phyloP scores from a whole-genome alignment of 2,797 vertebrate genomes.

The Sphaeramia orbicularis region DNA sequence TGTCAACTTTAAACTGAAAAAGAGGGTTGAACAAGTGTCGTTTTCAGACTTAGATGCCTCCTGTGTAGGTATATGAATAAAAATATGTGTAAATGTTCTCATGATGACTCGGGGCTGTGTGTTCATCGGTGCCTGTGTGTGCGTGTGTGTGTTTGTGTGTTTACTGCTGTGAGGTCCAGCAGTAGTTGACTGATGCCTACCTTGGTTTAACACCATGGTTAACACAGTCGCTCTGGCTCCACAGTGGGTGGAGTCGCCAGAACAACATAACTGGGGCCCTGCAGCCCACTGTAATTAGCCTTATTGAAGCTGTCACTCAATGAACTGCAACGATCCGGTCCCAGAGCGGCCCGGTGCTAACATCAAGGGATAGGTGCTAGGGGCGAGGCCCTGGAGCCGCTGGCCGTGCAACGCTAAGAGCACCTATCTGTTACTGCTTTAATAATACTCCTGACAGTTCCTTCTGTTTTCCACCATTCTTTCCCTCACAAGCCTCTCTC shows the following conservation, averaged over 20 bases:
- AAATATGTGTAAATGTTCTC: slow-evolving; percentile 7
- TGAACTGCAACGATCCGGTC: slow-evolving; percentile 58
- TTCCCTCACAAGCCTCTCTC: slow-evolving; percentile 49
- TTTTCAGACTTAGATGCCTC: not conserved
- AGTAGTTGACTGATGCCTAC: slow-evolving; percentile 73
- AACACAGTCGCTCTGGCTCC: slow-evolving; percentile 79
- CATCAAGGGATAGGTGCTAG: slow-evolving; percentile 74
- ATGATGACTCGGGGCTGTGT: slow-evolving; percentile 24
- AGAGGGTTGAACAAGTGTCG: too few relatives aligned
- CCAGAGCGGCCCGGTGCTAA: slow-evolving; percentile 63
- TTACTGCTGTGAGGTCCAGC: slow-evolving; percentile 75
- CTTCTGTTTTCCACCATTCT: slow-evolving; percentile 57
- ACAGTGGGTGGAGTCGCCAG: slow-evolving; percentile 80
- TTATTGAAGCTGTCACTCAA: slow-evolving; percentile 85
- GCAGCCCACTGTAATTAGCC: slow-evolving; percentile 83
- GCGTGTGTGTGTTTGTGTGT: slow-evolving; percentile 50
- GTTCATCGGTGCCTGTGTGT: not conserved
- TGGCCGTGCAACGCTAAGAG: slow-evolving; percentile 55
- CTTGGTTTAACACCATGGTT: slow-evolving; percentile 77
- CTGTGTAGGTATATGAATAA: not conserved
- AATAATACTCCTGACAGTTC: slow-evolving; percentile 70
- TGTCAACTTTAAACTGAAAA: too few relatives aligned
- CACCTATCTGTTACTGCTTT: slow-evolving; percentile 76
- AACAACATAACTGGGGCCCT: slow-evolving; percentile 79
- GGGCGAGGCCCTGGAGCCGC: slow-evolving; percentile 54